A percentile compares a stretch with the other conserved stretches of the same genome.
Conservation (phyloP, 1,140 invertebrate genomes). For the Drosophila insularis region DNA sequence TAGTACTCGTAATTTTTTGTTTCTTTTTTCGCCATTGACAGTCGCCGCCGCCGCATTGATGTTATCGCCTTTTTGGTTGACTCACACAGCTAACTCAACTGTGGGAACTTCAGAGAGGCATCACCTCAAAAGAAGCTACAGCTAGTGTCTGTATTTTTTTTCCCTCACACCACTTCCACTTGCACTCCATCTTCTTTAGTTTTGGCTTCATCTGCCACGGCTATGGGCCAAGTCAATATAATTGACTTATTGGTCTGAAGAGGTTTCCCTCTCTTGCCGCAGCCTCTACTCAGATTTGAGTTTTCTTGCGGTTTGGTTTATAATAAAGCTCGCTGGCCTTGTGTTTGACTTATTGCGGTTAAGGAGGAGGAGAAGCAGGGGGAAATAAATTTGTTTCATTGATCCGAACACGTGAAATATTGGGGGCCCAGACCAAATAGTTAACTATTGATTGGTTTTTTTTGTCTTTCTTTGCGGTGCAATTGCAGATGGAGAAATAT, state of each 20-base stretch:
- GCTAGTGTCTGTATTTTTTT: background rate
- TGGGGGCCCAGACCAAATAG: constrained; percentile 30
- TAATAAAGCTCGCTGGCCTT: constrained; percentile 78
- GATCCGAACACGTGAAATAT: constrained; percentile 74
- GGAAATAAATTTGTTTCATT: constrained; percentile 57
- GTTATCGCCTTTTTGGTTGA: constrained; percentile 69
- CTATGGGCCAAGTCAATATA: constrained; percentile 71
- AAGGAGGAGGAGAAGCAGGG: constrained; percentile 14
- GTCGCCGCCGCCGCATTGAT: constrained; percentile 45
- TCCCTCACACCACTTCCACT: background rate
- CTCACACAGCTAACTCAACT: constrained; percentile 45
- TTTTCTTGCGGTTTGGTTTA: constrained; percentile 52
- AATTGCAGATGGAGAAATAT: constrained; percentile 67
- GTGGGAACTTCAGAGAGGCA: constrained; percentile 64
- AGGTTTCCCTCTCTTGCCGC: constrained; percentile 11
- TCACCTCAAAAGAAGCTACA: constrained; percentile 51
- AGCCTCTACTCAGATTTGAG: background rate
- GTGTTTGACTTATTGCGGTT: constrained; percentile 77
- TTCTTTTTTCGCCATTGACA: constrained; percentile 60
- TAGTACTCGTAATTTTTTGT: background rate
- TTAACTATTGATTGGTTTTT: constrained; percentile 65
- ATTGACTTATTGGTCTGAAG: constrained; percentile 70
- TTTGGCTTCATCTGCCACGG: constrained; percentile 46
- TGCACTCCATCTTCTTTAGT: constrained; percentile 1
- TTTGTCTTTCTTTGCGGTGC: constrained; percentile 53